These are phyloP conservation scores for Calameuta idolon DNA, from an alignment of 2,888 invertebrate genomes.

Conservation along the genomic window DNA sequence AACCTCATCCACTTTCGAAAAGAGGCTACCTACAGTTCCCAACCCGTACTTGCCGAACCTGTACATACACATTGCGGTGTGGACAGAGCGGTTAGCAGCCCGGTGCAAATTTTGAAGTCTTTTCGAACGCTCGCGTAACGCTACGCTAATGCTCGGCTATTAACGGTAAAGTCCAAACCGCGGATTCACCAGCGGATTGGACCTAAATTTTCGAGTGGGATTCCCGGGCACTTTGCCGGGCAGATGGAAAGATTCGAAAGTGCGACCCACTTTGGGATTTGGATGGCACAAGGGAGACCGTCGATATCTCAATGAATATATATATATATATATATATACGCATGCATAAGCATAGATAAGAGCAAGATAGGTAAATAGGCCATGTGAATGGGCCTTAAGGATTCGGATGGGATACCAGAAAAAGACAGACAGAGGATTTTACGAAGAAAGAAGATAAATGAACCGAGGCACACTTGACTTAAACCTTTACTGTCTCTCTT, in stretches of 20 bases:
- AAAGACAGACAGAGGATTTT: not conserved
- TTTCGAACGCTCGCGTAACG: not conserved
- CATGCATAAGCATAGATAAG: not conserved
- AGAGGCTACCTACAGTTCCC: not conserved
- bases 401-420: not conserved
- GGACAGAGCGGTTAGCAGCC: not conserved
- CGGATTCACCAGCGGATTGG: not conserved
- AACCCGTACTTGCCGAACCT: not conserved
- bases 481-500: not conserved
- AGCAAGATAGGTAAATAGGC: not conserved
- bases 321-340: not conserved
- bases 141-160: not conserved
- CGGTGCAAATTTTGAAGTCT: not conserved
- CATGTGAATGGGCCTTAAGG: not conserved
- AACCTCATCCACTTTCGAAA: not conserved
- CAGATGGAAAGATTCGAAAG: not conserved
- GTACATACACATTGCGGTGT: not conserved
- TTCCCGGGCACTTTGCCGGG: not conserved
- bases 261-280: not conserved
- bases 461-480: not conserved
- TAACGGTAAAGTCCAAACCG: not conserved
- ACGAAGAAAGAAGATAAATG: conserved; percentile 1
- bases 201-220: not conserved
- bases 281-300: not conserved
- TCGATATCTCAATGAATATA: not conserved